Evolutionary conservation across 2,113 vertebrate genomes (phyloP).

Genomic region (Channa maculata): DNA sequence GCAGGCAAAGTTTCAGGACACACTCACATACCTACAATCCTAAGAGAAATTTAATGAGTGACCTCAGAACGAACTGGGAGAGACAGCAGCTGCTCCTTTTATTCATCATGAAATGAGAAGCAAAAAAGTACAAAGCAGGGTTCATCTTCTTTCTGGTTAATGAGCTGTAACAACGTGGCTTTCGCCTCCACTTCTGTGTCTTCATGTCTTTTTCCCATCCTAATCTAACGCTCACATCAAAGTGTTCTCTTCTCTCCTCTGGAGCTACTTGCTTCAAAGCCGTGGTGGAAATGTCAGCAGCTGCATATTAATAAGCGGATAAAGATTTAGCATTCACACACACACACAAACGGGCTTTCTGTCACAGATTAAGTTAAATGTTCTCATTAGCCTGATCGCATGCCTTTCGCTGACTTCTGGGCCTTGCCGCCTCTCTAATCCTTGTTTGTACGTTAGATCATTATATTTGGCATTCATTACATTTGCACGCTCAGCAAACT

Average conservation of each 20-base stretch:
- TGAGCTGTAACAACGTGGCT: conserved; percentile 23
- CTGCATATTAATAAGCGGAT: conserved; percentile 63
- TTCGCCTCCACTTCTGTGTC: background rate
- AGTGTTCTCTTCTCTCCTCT: conserved; percentile 48
- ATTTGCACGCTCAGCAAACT: background rate
- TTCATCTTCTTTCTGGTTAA: conserved; percentile 30
- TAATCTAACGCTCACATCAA: conserved; percentile 57
- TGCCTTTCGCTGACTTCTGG: conserved; percentile 21
- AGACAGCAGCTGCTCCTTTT: conserved; percentile 15
- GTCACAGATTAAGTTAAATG: conserved; percentile 31
- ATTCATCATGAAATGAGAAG: conserved; percentile 10
- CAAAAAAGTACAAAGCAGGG: conserved; percentile 23
- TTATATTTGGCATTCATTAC: background rate
- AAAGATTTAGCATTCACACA: conserved; percentile 43
- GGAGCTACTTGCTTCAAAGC: conserved; percentile 60
- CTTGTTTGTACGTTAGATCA: conserved; percentile 5
- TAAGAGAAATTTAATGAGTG: conserved; percentile 45
- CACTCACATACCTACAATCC: background rate
- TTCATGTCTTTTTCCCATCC: background rate
- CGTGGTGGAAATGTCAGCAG: conserved; percentile 58
- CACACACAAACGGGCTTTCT: conserved; percentile 29
- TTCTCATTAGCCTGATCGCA: conserved; percentile 25
- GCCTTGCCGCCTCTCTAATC: background rate
- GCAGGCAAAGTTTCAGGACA: background rate
- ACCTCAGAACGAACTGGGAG: conserved; percentile 30